These are phyloP conservation scores for Corella eumyota DNA, from an alignment of 23 tunicate genomes.

Conservation along the genomic window DNA sequence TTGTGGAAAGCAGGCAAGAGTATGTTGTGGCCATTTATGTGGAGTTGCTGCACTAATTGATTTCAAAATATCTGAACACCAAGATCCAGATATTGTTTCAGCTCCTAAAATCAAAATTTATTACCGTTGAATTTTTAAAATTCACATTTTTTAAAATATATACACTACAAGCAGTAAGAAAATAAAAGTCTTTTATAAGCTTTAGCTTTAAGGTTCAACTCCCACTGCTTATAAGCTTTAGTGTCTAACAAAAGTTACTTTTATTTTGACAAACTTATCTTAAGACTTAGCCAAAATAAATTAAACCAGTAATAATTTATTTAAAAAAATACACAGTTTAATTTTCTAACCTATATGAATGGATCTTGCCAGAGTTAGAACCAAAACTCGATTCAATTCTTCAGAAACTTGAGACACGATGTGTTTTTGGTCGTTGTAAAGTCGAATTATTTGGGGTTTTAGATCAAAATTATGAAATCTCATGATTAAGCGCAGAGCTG, in stretches of 20 bases:
- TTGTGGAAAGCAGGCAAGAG: constrained; percentile 67
- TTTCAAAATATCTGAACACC: constrained; percentile 76
- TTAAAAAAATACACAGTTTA: too few relatives aligned
- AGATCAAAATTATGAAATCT: constrained; percentile 67
- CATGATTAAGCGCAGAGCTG: constrained; percentile 73
- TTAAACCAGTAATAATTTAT: too few relatives aligned
- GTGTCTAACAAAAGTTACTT: too few relatives aligned
- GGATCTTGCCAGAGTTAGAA: constrained; percentile 72
- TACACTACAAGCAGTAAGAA: too few relatives aligned
- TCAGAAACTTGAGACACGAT: constrained; percentile 77
- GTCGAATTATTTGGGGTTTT: constrained; percentile 58
- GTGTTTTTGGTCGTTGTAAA: constrained; percentile 43
- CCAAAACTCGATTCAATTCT: constrained; percentile 79
- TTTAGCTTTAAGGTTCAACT: too few relatives aligned
- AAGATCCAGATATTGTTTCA: constrained; percentile 70
- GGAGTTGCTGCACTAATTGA: constrained; percentile 84
- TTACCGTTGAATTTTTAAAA: too few relatives aligned
- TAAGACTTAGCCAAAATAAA: too few relatives aligned
- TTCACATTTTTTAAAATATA: too few relatives aligned
- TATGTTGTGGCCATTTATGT: constrained; percentile 79
- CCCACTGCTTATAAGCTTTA: too few relatives aligned
- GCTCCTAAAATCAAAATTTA: constrained; percentile 32
- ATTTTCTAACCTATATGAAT: too few relatives aligned
- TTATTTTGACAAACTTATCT: too few relatives aligned
- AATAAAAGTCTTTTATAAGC: too few relatives aligned